Evolutionary conservation across 2,113 vertebrate genomes (phyloP).

Genomic region (Chaenogobius annularis): DNA sequence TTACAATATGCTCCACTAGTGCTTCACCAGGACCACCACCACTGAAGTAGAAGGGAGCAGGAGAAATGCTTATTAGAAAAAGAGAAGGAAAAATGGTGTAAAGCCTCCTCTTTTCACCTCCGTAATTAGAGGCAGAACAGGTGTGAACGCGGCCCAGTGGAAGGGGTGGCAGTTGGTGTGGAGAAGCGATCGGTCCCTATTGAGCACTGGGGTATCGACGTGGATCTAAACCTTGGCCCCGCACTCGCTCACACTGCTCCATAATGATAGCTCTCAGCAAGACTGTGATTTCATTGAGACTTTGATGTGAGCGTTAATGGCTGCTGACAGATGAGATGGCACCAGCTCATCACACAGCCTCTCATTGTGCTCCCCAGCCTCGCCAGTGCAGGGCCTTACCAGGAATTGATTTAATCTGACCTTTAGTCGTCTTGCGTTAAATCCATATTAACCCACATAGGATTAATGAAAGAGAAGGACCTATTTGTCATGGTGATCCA

Average conservation of each 20-base stretch:
- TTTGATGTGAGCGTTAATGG: constrained; percentile 73
- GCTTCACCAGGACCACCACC: neutral
- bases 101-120: constrained; percentile 37
- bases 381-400: constrained; percentile 38
- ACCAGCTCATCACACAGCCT: constrained; percentile 39
- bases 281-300: constrained; percentile 69
- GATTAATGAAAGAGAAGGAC: constrained; percentile 60
- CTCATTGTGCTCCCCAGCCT: constrained; percentile 53
- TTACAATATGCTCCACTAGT: neutral
- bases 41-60: constrained; percentile 13
- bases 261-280: constrained; percentile 67
- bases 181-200: constrained; percentile 27
- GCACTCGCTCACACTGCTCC: constrained; percentile 54
- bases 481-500: constrained; percentile 49
- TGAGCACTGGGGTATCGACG: constrained; percentile 34
- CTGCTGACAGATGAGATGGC: constrained; percentile 66
- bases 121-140: constrained; percentile 57
- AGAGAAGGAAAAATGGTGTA: constrained; percentile 37
- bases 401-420: constrained; percentile 71
- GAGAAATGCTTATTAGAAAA: constrained; percentile 37
- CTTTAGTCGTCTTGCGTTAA: constrained; percentile 62
- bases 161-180: constrained; percentile 26
- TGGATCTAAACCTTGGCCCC: constrained; percentile 51
- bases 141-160: constrained; percentile 43
- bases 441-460: constrained; percentile 55